phyloP scores from a whole-genome alignment of 2,888 invertebrate species.

The Exocentrus adspersus region DNA sequence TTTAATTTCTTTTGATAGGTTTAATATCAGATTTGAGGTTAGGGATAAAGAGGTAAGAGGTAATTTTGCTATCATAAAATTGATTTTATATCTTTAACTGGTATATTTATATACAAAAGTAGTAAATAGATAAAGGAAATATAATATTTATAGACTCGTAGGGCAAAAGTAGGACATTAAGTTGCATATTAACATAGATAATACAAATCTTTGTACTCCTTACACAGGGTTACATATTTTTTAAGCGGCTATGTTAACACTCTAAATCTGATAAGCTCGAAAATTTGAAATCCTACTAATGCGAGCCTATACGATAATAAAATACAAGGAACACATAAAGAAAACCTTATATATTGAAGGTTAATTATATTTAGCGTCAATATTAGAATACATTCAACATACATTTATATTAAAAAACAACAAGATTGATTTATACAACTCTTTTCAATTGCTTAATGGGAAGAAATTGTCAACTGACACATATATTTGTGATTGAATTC shows the following conservation, averaged over 20 bases:
- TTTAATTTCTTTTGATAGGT: no score
- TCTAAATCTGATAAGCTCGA: neutral
- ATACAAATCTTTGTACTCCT: neutral
- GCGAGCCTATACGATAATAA: slow-evolving; percentile 14
- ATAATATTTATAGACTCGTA: slow-evolving; percentile 2
- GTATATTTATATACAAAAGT: slow-evolving; percentile 11
- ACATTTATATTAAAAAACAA: slow-evolving; percentile 62
- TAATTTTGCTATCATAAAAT: neutral
- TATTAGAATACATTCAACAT: slow-evolving; percentile 61
- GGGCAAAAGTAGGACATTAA: slow-evolving; percentile 1
- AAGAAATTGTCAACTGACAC: slow-evolving; percentile 57
- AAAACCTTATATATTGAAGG: slow-evolving; percentile 54
- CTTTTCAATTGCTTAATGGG: slow-evolving; percentile 54
- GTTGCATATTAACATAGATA: neutral
- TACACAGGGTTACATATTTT: neutral
- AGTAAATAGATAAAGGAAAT: slow-evolving; percentile 13
- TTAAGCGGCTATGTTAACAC: neutral
- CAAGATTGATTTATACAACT: slow-evolving; percentile 61
- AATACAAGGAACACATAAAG: slow-evolving; percentile 46
- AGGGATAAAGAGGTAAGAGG: neutral
- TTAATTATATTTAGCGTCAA: slow-evolving; percentile 61
- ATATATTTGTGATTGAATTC: slow-evolving; percentile 57
- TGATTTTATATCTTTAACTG: neutral
- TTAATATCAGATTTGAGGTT: neutral
- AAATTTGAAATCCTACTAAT: slow-evolving; percentile 11